Base-by-base conservation (phyloP, 2,888 invertebrate species). In the Polymixis flavicincta region DNA sequence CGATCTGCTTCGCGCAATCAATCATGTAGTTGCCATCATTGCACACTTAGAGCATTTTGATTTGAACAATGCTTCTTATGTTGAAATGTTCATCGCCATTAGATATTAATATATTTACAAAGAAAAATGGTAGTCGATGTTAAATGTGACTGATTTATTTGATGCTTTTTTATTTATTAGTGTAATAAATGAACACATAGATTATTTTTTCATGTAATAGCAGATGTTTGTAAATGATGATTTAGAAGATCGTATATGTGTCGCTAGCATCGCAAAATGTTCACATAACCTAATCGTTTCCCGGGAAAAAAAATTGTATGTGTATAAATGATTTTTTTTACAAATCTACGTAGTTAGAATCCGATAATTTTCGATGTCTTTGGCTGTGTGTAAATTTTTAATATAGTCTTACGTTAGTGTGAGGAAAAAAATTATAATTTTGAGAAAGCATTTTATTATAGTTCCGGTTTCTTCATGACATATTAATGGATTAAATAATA, bases 221-320 rank as follows among this genome's bases (percentile, higher is more conserved):
- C 87, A 88, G 81, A 87, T 90, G 83, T 90, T 85, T 90, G 87
- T 89, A 86, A 85, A 89, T 86, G 82, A 88, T 85, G 78, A 88
- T 85, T 84, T 87, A 78, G 74, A 84, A 57, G 84, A 89, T 90
- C 90, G 90, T 92, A 86, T 87, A 88, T 91, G 89, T 91, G 90
- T 92, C 96, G 96, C 95, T 96, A 95, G 95, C 95, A 96, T 96
- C 96, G 96, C 96, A 96, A 96, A 96, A 96, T 96, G 96, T 96
- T 96, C 96, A 96, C 96, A 96, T 96, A 92, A 96, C 96, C 96
- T 96, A 93, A 87, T 61, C 78, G 55, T 86, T 86, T 87, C 84
- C 85, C 88, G 89, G 90, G 93, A 92, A 92, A 91, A 91, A 91
- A 90, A 91, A 91, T 92, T 91, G 90, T 93, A 90, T 89, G 85